Evolutionary conservation across 1,140 invertebrate genomes (phyloP).

Genomic region (Chelonus insularis): DNA sequence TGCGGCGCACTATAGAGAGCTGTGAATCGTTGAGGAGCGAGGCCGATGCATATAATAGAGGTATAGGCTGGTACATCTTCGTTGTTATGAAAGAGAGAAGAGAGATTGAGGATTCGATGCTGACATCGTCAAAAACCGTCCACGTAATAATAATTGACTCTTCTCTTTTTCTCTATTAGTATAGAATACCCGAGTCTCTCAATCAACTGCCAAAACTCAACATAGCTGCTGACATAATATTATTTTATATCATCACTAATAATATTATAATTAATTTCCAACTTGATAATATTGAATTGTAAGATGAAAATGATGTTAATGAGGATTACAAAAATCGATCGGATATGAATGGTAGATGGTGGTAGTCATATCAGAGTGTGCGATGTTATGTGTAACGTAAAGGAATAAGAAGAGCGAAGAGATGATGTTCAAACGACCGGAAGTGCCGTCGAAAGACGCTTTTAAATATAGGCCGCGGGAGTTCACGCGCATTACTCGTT

Average conservation of each 20-base stretch:
- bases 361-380: too few species aligned
- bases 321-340: too few species aligned
- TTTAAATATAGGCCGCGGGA: slow-evolving; percentile 33
- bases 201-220: not conserved
- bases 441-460: slow-evolving; percentile 25
- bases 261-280: not conserved
- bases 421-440: slow-evolving; percentile 21
- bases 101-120: not conserved
- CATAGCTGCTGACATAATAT: not conserved
- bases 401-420: slow-evolving; percentile 8
- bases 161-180: not conserved
- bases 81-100: not conserved
- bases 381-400: not conserved
- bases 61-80: slow-evolving; percentile 8
- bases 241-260: not conserved
- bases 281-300: too few species aligned
- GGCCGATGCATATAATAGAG: slow-evolving; percentile 17
- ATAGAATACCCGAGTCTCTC: not conserved
- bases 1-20: slow-evolving; percentile 21
- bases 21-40: slow-evolving; percentile 26
- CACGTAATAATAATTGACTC: not conserved
- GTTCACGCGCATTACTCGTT: slow-evolving; percentile 31
- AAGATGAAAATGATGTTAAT: too few species aligned
- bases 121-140: slow-evolving; percentile 8
- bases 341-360: too few species aligned